Conservation (phyloP, 2,113 vertebrate genomes). For the Gnathonemus longibarbis region DNA sequence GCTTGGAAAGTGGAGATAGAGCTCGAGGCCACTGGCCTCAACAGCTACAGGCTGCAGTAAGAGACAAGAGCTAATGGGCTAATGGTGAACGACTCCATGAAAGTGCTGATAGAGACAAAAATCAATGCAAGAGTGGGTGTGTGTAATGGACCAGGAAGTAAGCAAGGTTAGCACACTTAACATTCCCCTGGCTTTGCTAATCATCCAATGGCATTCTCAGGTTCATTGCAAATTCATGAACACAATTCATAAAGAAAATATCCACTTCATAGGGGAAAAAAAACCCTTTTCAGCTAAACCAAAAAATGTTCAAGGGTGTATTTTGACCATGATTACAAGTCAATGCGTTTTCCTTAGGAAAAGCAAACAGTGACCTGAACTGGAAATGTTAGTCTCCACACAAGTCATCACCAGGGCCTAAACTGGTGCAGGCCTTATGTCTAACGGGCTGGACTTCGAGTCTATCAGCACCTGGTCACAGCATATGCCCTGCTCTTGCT, state of each 20-base stretch:
- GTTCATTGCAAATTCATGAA: neutral
- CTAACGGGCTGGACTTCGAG: neutral
- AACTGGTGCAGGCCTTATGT: neutral
- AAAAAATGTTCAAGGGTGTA: conserved; percentile 20
- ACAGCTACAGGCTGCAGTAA: neutral
- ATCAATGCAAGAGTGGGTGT: neutral
- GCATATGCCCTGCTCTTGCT: neutral
- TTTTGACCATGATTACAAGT: conserved; percentile 2
- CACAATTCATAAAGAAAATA: neutral
- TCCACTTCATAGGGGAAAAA: neutral
- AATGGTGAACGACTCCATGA: neutral
- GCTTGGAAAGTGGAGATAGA: neutral
- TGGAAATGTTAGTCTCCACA: neutral
- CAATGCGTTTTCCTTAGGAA: neutral
- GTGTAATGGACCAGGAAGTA: conserved; percentile 5
- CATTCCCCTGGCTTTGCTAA: neutral
- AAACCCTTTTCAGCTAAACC: neutral
- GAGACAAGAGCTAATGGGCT: neutral
- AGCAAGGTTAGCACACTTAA: neutral
- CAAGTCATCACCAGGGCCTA: neutral
- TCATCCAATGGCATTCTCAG: neutral
- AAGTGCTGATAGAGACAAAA: neutral
- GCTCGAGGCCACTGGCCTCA: neutral
- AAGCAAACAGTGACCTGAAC: conserved; percentile 4
- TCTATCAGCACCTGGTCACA: neutral